A percentile compares a stretch with the other conserved stretches of the same genome.
phyloP scores from a whole-genome alignment of 2,888 invertebrate species.

The Eudasyphora cyanicolor region DNA sequence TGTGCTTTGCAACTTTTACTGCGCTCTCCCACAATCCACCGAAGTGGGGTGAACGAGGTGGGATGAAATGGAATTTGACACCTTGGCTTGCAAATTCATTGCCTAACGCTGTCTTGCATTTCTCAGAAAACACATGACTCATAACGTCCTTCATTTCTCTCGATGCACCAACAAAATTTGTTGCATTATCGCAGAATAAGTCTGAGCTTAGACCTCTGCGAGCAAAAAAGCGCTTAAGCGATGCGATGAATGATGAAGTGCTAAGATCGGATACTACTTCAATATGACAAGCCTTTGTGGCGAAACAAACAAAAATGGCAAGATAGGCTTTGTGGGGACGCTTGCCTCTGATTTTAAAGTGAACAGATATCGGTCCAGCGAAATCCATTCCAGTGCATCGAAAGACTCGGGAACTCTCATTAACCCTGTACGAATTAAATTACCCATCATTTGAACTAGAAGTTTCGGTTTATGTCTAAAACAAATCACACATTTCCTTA shows the following conservation, averaged over 20 bases:
- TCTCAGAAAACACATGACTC: background rate
- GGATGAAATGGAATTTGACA: conserved; percentile 31
- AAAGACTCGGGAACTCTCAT: no score
- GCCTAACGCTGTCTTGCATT: no score
- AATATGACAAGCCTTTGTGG: conserved; percentile 13
- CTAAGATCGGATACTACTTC: conserved; percentile 2
- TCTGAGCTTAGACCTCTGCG: conserved; percentile 17
- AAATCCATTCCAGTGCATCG: no score
- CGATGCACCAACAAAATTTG: conserved; percentile 38
- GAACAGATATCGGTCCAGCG: no score
- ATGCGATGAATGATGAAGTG: background rate
- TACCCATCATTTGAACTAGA: conserved; percentile 22
- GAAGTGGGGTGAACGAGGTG: conserved; percentile 40
- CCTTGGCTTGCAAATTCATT: no score
- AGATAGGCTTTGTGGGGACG: background rate
- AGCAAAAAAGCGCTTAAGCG: background rate
- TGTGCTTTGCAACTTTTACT: conserved; percentile 24
- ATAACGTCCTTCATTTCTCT: background rate
- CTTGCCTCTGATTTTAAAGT: no score
- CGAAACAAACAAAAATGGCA: conserved; percentile 23
- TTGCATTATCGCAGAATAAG: conserved; percentile 36
- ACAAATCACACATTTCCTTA: conserved; percentile 17
- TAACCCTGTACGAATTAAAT: background rate
- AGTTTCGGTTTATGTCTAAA: conserved; percentile 20
- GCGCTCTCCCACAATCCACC: conserved; percentile 40